These are phyloP conservation scores for Lucilia sericata DNA, from an alignment of 1,140 invertebrate species.

Conservation along the genomic window DNA sequence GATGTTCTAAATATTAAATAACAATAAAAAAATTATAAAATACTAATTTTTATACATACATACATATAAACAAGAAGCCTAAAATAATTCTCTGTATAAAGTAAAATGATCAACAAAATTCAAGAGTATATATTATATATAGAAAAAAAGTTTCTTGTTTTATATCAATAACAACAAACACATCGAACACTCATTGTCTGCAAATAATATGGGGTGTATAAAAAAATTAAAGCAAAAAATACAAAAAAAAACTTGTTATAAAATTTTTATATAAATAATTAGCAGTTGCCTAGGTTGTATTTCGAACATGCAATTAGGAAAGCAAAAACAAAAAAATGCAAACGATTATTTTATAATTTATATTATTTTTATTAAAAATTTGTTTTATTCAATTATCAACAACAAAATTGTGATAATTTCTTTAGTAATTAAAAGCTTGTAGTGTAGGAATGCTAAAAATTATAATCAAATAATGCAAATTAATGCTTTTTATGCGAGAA, in stretches of 20 bases:
- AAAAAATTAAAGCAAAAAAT: background rate
- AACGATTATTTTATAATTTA: too few species aligned
- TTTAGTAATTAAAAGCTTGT: slow-evolving; percentile 2
- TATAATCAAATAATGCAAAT: background rate
- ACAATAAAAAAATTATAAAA: too few species aligned
- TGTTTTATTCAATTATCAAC: background rate
- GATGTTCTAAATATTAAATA: too few species aligned
- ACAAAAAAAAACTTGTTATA: background rate
- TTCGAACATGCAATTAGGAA: slow-evolving; percentile 2
- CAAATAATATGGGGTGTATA: slow-evolving; percentile 5
- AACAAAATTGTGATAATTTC: slow-evolving; percentile 6
- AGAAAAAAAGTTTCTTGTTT: too few species aligned
- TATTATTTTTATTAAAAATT: too few species aligned
- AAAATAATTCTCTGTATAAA: too few species aligned
- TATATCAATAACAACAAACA: too few species aligned
- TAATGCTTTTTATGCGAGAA: background rate
- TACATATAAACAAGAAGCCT: too few species aligned
- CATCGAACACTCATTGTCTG: background rate
- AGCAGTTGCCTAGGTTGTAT: background rate
- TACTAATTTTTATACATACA: too few species aligned
- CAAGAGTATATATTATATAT: too few species aligned
- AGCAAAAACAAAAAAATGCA: background rate
- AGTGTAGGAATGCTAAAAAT: background rate
- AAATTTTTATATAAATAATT: background rate
- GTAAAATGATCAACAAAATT: too few species aligned